Conservation (phyloP, 1,140 invertebrate species). For the Triops longicaudatus region DNA sequence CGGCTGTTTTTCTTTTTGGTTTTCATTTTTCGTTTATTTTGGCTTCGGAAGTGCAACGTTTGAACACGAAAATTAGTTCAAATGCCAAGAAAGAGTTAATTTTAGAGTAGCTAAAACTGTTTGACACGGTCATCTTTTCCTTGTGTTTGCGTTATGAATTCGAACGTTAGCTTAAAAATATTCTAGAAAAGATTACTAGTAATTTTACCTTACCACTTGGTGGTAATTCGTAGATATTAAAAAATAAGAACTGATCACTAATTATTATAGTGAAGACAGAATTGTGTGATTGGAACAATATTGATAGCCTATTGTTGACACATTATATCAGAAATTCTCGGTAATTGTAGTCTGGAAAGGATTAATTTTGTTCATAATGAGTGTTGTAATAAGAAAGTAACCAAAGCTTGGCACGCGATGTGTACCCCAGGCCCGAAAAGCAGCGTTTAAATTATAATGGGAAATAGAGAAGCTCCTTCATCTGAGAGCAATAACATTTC, state of each 20-base stretch:
- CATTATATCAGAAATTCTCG: no score
- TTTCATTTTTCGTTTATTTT: conserved; percentile 14
- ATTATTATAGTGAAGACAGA: no score
- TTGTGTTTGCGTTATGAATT: no score
- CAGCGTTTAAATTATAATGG: conserved; percentile 15
- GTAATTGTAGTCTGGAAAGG: no score
- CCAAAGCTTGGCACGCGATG: neutral
- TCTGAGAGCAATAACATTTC: no score
- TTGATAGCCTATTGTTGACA: no score
- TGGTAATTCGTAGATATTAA: no score
- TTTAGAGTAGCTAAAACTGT: neutral
- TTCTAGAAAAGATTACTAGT: no score
- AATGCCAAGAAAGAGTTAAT: neutral
- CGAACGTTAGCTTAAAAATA: no score
- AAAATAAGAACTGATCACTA: neutral
- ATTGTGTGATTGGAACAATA: no score
- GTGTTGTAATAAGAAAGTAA: neutral
- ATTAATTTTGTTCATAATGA: neutral
- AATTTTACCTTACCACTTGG: no score
- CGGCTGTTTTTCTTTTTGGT: conserved; percentile 6
- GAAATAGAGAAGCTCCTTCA: neutral
- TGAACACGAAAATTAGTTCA: neutral
- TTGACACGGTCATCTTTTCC: no score
- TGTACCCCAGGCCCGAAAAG: neutral
- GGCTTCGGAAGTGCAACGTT: neutral